Conservation (phyloP, 2,888 invertebrate species). For the Eurytoma californica region DNA sequence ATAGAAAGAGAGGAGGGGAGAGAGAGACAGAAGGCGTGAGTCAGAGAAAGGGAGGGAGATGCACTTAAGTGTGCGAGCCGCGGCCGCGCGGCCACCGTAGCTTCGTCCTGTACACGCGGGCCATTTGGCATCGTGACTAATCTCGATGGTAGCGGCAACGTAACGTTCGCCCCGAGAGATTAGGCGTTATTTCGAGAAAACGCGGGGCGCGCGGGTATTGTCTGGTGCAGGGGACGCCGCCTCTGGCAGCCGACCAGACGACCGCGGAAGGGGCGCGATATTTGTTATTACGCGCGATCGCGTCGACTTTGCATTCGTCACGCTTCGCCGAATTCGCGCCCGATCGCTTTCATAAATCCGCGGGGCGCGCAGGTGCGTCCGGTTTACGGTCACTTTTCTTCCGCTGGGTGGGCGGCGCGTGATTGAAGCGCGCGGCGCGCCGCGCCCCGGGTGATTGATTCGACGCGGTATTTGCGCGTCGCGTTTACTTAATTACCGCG, state of each 20-base stretch:
- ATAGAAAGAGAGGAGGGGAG: constrained; percentile 10
- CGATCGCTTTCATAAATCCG: constrained; percentile 1
- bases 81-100: neutral
- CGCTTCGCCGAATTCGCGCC: constrained; percentile 58
- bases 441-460: constrained; percentile 45
- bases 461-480: constrained; percentile 40
- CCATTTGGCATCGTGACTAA: constrained; percentile 48
- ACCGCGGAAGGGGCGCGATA: too few relatives aligned
- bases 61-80: too few relatives aligned
- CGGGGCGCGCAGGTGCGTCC: neutral
- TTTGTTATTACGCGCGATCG: neutral
- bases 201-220: constrained; percentile 42
- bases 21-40: too few relatives aligned
- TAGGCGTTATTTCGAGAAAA: constrained; percentile 53
- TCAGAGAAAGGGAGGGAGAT: too few relatives aligned
- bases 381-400: neutral
- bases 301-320: constrained; percentile 63
- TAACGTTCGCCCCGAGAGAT: constrained; percentile 25
- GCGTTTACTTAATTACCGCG: constrained; percentile 48
- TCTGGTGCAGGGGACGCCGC: constrained; percentile 42
- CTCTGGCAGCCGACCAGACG: constrained; percentile 60
- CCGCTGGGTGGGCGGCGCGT: neutral
- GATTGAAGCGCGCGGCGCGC: neutral
- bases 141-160: constrained; percentile 32
- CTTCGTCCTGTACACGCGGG: constrained; percentile 7